Evolutionary conservation across 2,113 vertebrate species (phyloP), one percentile per base, ranked within the genome.

Genomic region (Dermatemys mawii): DNA sequence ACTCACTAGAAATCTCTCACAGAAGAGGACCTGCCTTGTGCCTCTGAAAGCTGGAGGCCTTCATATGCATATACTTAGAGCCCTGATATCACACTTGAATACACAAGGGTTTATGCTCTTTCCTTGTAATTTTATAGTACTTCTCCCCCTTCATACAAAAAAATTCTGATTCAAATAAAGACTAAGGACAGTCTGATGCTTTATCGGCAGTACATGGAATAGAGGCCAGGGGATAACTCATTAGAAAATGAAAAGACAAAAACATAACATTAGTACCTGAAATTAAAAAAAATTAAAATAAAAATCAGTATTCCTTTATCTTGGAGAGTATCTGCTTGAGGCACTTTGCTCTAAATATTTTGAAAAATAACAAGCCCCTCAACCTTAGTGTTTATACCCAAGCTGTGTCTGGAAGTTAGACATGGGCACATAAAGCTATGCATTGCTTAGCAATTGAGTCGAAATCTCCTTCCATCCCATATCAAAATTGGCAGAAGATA

Each of bases 341-440:
- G n/a, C 35, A 49, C 92, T 29, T 32, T 88, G 41, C 46, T 27
- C 86, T 87, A 91, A 92, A 89, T 54, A 90, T 60, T 94, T 32
- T 32, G 46, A 95, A 78, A 79, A 93, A 44, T 60, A 87, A 93
- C 86, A 85, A 93, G 87, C 60, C 88, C 8, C 3, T 79, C 35
- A 88, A 92, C 32, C 41, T 21, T 44, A 86, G 2, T 35, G 73
- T 49, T 91, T 48, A 84, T 17, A 91, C 70, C 26, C 5, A 63
- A 88, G 41, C 3, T 51, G n/a, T n/a, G 49, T 83, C 79, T 88
- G 57, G 21, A 82, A 88, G 53, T 83, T 73, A 78, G 0, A 92
- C 22, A 92, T 83, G 89, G n/a, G 63, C 92, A 41, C 76, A 90
- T 54, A 87, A 89, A 84, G 81, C 46, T 67, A 6, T 54, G 67